phyloP scores from a whole-genome alignment of 2,113 vertebrate genomes.

The Entelurus aequoreus region DNA sequence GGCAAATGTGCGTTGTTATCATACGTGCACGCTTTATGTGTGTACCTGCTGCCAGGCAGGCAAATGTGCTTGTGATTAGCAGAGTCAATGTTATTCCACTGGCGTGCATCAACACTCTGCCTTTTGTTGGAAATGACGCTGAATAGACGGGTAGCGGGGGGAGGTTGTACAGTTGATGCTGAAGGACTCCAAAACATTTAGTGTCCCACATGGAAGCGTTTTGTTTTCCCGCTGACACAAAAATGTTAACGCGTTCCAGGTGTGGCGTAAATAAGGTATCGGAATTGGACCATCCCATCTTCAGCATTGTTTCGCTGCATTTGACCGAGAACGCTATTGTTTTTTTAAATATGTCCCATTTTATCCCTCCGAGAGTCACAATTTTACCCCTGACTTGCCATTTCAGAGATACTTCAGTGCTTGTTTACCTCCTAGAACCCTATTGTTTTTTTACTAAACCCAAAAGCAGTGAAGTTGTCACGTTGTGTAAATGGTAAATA shows the following conservation, averaged over 20 bases:
- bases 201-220: slow-evolving; percentile 93
- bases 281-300: slow-evolving; percentile 36
- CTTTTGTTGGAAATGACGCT: slow-evolving; percentile 38
- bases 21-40: slow-evolving; percentile 15
- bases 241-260: slow-evolving; percentile 93
- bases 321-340: neutral
- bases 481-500: no score
- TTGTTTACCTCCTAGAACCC: no score
- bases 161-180: slow-evolving; percentile 76
- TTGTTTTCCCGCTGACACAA: slow-evolving; percentile 83
- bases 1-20: no score
- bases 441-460: no score
- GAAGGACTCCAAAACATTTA: slow-evolving; percentile 89
- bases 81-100: slow-evolving; percentile 86
- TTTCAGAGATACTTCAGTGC: no score
- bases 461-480: no score
- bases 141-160: neutral
- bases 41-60: no score
- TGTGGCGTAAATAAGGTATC: slow-evolving; percentile 69
- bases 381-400: no score
- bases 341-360: no score
- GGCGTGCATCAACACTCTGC: slow-evolving; percentile 69
- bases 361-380: no score
- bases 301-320: no score
- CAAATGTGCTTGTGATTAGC: slow-evolving; percentile 73